Evolutionary conservation across 2,113 vertebrate species (phyloP), one percentile per base, ranked within the genome.

Genomic region (Pedetes capensis): DNA sequence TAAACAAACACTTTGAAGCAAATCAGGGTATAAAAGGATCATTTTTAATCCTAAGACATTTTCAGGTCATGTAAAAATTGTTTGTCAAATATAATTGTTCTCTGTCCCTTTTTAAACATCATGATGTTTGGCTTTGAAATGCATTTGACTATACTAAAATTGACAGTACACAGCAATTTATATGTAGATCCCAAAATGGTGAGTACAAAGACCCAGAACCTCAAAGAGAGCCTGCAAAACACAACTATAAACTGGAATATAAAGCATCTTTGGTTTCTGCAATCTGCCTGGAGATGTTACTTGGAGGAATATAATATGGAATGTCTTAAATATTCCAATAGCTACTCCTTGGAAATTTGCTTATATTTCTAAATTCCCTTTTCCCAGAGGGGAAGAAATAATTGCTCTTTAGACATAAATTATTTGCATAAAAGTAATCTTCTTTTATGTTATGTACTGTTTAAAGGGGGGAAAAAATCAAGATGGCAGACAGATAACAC

Each of bases 181-280:
- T 96, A 97, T 97, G 95, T 95, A 98, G 97, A 98, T 98, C 97
- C 92, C 68, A 87, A 51, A 96, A 87, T 79, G 87, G 34, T 79
- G 90, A 98, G 97, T 97, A 97, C 86, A 80, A 96, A 97, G 83
- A 92, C 83, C 93, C 94, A 96, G 87, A 87, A 93, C 85, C 94
- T 96, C 91, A 95, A 95, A 64, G 55, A 82, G 29, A 97, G 53
- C 16, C 84, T 96, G 72, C 4, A 59, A 94, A 98, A 97, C 78
- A 86, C 83, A 97, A 98, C 97, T 98, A 96, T 96, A 97, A 97
- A 97, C 44, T 74, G 59, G 96, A 96, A 97, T 96, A 97, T 57
- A 96, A 97, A 96, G 18, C 74, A 86, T 78, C 42, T 68, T 94
- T 39, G 66, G 57, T 78, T 97, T 97, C 91, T 97, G 71, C 57